A percentile compares a stretch with the other conserved stretches of the same genome.
Evolutionary conservation across 2,113 vertebrate genomes (phyloP).

Genomic region (Engraulis encrasicolus): DNA sequence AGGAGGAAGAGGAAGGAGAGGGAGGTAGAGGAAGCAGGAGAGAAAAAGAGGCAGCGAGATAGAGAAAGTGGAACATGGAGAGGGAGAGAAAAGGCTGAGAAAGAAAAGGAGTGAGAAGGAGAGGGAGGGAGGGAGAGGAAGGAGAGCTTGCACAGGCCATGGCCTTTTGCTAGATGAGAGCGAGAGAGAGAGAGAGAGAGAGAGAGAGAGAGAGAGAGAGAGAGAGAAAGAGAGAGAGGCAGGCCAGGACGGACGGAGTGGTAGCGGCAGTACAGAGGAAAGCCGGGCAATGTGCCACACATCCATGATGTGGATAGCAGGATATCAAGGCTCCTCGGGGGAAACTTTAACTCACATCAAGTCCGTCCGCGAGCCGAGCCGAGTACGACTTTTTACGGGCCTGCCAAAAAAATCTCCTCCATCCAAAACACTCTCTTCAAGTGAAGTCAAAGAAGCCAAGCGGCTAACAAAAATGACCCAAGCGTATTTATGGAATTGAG

Average conservation of each 20-base stretch:
- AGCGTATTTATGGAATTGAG: background rate
- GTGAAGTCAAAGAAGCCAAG: background rate
- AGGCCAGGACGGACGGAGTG: too few relatives aligned
- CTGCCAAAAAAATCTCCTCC: background rate
- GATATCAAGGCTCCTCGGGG: background rate
- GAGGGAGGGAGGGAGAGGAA: too few relatives aligned
- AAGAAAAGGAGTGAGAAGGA: background rate
- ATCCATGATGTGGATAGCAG: conserved; percentile 10
- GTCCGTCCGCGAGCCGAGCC: background rate
- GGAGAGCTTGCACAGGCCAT: background rate
- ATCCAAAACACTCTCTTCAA: background rate
- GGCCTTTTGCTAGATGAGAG: background rate
- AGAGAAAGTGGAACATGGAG: background rate
- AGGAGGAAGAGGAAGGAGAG: background rate
- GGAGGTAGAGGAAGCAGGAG: too few relatives aligned
- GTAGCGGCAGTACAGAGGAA: conserved; percentile 5
- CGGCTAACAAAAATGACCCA: background rate
- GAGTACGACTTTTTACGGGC: background rate
- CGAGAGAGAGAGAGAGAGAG: too few relatives aligned
- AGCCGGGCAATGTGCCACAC: background rate
- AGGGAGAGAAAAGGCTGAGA: background rate
- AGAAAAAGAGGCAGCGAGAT: background rate
- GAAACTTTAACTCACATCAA: background rate
- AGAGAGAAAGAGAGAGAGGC: background rate
- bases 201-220: too few relatives aligned